phyloP scores from a whole-genome alignment of 2,797 vertebrate species.

The Denticeps clupeoides region DNA sequence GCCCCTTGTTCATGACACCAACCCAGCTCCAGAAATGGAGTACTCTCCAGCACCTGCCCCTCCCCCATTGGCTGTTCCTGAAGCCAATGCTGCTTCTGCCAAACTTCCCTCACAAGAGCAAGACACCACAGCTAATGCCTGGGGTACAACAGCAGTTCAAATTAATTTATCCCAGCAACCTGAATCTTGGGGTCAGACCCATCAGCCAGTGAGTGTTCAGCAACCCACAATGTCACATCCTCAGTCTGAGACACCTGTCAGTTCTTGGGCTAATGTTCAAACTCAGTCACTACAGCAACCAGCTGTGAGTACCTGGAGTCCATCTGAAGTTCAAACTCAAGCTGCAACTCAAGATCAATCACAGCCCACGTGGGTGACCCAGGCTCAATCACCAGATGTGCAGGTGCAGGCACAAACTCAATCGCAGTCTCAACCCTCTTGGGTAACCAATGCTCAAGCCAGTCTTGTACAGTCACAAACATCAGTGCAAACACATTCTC shows the following conservation, averaged over 20 bases:
- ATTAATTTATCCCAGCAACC: constrained; percentile 33
- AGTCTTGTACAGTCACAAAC: constrained; percentile 21
- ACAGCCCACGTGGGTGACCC: constrained; percentile 42
- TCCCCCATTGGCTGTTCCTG: constrained; percentile 33
- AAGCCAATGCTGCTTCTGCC: constrained; percentile 38
- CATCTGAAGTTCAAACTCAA: constrained; percentile 43
- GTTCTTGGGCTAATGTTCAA: constrained; percentile 42
- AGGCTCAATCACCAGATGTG: constrained; percentile 11
- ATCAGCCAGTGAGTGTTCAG: constrained; percentile 8
- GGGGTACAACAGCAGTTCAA: constrained; percentile 47
- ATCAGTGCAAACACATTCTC: constrained; percentile 41
- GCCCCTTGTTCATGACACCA: constrained; percentile 39
- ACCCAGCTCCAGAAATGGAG: constrained; percentile 40
- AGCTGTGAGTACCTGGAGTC: constrained; percentile 44
- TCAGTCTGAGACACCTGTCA: constrained; percentile 23
- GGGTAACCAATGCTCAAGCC: constrained; percentile 44
- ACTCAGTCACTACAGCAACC: constrained; percentile 48
- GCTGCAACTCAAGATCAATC: constrained; percentile 31
- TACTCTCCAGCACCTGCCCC: constrained; percentile 37
- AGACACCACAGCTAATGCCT: constrained; percentile 28
- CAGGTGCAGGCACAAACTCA: constrained; percentile 16
- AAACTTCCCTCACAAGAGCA: constrained; percentile 36
- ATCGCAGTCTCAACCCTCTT: constrained; percentile 39
- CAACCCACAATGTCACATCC: too few species aligned
- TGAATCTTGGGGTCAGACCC: constrained; percentile 39